These are phyloP conservation scores for Poeciliopsis paucimaculata DNA, from an alignment of 2,797 vertebrate genomes.

Conservation along the genomic window DNA sequence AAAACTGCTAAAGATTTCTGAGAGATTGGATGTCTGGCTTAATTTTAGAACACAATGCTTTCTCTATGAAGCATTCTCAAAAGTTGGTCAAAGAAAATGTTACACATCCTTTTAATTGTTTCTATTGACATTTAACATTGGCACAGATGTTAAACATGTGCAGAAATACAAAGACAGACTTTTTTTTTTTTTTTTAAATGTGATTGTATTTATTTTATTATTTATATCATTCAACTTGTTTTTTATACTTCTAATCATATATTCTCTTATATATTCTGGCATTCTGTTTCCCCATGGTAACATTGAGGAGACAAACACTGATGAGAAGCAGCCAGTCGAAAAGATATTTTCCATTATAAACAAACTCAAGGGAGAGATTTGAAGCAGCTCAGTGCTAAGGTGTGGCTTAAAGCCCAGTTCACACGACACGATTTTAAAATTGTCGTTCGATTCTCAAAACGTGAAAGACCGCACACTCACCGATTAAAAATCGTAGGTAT, in stretches of 20 bases:
- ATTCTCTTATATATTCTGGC: conserved; percentile 12
- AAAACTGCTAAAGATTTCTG: conserved; percentile 5
- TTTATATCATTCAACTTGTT: background rate
- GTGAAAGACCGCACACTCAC: no score
- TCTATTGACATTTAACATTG: conserved; percentile 25
- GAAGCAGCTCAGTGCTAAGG: conserved; percentile 24
- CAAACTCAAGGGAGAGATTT: conserved; percentile 49
- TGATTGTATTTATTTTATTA: background rate
- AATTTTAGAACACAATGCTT: conserved; percentile 43
- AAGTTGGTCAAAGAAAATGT: conserved; percentile 34
- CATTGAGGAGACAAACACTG: conserved; percentile 64
- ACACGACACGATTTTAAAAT: no score
- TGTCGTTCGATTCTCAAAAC: no score
- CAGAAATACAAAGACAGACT: background rate
- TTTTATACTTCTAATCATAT: background rate
- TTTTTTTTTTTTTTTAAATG: background rate
- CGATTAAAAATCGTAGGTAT: no score
- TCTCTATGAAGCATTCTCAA: conserved; percentile 18
- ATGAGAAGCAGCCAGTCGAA: conserved; percentile 49
- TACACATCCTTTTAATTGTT: conserved; percentile 51
- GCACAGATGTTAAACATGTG: conserved; percentile 5
- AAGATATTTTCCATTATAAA: conserved; percentile 41
- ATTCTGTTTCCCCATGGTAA: conserved; percentile 63
- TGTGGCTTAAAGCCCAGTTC: conserved; percentile 5
- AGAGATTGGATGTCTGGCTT: conserved; percentile 42